Evolutionary conservation across 2,797 vertebrate genomes (phyloP).

Genomic region (Spatula versicolor): DNA sequence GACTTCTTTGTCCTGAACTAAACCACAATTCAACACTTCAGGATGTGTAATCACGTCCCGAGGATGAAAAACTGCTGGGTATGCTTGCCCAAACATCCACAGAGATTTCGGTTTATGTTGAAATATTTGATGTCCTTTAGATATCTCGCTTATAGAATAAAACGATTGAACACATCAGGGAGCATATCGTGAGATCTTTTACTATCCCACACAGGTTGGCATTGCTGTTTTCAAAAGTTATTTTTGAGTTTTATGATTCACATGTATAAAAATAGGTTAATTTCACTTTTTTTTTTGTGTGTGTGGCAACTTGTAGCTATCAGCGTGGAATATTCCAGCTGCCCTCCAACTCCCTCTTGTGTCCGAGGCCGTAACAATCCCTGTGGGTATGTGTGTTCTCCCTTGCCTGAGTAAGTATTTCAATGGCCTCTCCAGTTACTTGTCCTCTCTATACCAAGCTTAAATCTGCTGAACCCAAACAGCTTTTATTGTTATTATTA

Average conservation of each 20-base stretch:
- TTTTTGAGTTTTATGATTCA: neutral
- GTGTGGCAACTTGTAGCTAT: slow-evolving; percentile 26
- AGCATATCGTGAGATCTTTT: neutral
- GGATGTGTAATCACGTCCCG: neutral
- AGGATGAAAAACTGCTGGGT: neutral
- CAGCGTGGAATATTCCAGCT: slow-evolving; percentile 71
- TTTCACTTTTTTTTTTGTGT: neutral
- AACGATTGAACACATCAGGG: neutral
- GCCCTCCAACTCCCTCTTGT: slow-evolving; percentile 50
- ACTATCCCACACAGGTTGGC: neutral
- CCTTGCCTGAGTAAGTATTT: slow-evolving; percentile 69
- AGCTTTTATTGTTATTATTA: too few relatives aligned
- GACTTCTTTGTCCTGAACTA: neutral
- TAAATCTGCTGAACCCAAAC: neutral
- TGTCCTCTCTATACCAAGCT: neutral
- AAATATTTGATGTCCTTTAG: neutral
- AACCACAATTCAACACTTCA: neutral
- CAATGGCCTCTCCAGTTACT: neutral
- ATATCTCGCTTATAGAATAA: neutral
- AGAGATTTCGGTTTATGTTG: neutral
- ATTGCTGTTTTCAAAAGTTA: neutral
- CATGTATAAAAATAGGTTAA: neutral
- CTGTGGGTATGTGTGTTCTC: slow-evolving; percentile 73
- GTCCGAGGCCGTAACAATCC: slow-evolving; percentile 73
- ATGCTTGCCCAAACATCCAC: neutral